Evolutionary conservation across 64 coral and sea anemone species (phyloP).

Genomic region (Actinia equina): DNA sequence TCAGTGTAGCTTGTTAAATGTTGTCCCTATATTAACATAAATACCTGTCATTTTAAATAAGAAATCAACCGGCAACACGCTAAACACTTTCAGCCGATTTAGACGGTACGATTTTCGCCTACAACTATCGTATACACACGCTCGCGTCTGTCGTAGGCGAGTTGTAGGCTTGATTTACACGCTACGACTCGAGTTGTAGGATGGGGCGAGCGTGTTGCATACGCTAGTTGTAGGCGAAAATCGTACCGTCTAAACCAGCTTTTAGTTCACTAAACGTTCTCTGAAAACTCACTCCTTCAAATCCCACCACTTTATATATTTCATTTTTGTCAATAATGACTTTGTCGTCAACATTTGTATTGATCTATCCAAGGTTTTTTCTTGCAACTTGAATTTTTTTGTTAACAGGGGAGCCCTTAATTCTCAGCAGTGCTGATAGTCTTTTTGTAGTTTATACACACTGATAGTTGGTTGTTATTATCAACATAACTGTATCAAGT

Average conservation of each 20-base stretch:
- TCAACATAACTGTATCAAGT: too few relatives aligned
- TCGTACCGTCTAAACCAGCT: too few relatives aligned
- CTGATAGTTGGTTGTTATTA: neutral
- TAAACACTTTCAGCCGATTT: neutral
- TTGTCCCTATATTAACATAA: neutral
- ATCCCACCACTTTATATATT: too few relatives aligned
- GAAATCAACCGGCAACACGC: neutral
- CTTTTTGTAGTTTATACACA: neutral
- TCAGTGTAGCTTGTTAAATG: neutral
- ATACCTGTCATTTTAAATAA: neutral
- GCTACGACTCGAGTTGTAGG: too few relatives aligned
- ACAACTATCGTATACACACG: too few relatives aligned
- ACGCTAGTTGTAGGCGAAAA: too few relatives aligned
- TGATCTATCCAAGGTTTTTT: neutral
- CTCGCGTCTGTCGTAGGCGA: too few relatives aligned
- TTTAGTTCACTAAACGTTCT: neutral
- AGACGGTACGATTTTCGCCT: too few relatives aligned
- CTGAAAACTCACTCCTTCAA: too few relatives aligned
- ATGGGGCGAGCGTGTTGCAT: too few relatives aligned
- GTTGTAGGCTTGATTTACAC: too few relatives aligned
- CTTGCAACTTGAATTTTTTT: neutral
- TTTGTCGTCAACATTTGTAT: neutral
- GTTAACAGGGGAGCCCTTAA: neutral
- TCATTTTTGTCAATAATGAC: neutral
- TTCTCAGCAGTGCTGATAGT: neutral